Evolutionary conservation across 2,113 vertebrate genomes (phyloP).

Genomic region (Pteropus alecto): DNA sequence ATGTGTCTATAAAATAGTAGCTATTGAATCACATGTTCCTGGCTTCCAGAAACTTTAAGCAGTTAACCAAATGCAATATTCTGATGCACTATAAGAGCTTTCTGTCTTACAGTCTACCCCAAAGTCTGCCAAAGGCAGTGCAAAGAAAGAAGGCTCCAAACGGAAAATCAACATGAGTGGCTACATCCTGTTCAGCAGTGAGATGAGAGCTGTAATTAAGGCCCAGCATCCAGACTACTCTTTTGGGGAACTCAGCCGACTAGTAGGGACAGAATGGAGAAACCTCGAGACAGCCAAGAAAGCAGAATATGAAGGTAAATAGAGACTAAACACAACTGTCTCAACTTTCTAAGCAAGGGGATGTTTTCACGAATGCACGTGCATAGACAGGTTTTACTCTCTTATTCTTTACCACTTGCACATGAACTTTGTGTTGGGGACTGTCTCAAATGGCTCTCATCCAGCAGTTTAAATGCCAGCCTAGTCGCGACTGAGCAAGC

Average conservation of each 20-base stretch:
- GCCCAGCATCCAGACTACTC: constrained; percentile 98
- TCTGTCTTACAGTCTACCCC: constrained; percentile 90
- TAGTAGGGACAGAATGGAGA: constrained; percentile 99
- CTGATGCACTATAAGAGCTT: constrained; percentile 66
- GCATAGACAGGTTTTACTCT: constrained; percentile 46
- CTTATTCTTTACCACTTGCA: constrained; percentile 41
- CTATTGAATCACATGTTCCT: constrained; percentile 21
- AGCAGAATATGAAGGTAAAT: constrained; percentile 98
- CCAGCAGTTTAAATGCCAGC: constrained; percentile 14
- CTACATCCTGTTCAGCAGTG: constrained; percentile 99
- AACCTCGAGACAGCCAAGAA: constrained; percentile 96
- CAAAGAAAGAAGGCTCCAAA: constrained; percentile 98
- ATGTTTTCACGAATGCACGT: constrained; percentile 49
- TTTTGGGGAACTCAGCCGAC: constrained; percentile 97
- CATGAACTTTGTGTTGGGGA: constrained; percentile 32
- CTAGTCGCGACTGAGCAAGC: constrained; percentile 34
- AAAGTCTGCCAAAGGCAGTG: constrained; percentile 94
- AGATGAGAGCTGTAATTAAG: constrained; percentile 99
- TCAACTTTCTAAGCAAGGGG: constrained; percentile 33
- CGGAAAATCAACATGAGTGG: constrained; percentile 99
- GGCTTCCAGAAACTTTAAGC: constrained; percentile 40
- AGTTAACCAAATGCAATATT: not conserved
- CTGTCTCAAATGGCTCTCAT: not conserved
- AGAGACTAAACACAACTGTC: constrained; percentile 44
- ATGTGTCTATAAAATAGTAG: constrained; percentile 12